phyloP scores from a whole-genome alignment of 2,113 vertebrate species.

The Thomomys bottae region DNA sequence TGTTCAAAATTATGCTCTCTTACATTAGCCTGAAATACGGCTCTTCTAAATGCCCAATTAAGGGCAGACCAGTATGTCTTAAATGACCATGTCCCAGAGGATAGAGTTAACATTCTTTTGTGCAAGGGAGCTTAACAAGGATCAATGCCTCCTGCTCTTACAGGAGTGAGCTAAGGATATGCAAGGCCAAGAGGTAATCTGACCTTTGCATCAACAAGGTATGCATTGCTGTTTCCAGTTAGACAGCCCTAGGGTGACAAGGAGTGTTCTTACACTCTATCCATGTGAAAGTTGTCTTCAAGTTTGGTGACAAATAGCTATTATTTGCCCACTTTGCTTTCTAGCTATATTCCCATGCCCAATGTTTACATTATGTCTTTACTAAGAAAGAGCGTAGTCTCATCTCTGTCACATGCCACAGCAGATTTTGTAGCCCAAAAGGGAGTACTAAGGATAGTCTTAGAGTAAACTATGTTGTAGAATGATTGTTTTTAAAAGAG shows the following conservation, averaged over 20 bases:
- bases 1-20: constrained; percentile 35
- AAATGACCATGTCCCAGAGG: background rate
- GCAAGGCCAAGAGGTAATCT: background rate
- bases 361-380: background rate
- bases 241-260: background rate
- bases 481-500: background rate
- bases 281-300: background rate
- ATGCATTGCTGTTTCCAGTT: background rate
- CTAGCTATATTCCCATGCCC: background rate
- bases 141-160: background rate
- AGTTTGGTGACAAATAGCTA: background rate
- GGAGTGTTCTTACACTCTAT: background rate
- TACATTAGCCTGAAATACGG: background rate
- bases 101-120: constrained; percentile 5
- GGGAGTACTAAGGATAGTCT: background rate
- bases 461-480: background rate
- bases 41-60: constrained; percentile 33
- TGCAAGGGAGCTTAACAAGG: constrained; percentile 5
- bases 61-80: background rate
- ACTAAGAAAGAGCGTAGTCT: background rate
- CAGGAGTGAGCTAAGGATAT: background rate
- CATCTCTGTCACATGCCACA: background rate
- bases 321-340: background rate
- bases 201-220: constrained; percentile 41
- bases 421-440: background rate